Evolutionary conservation across 2,113 vertebrate species (phyloP).

Genomic region (Zosterops lateralis): DNA sequence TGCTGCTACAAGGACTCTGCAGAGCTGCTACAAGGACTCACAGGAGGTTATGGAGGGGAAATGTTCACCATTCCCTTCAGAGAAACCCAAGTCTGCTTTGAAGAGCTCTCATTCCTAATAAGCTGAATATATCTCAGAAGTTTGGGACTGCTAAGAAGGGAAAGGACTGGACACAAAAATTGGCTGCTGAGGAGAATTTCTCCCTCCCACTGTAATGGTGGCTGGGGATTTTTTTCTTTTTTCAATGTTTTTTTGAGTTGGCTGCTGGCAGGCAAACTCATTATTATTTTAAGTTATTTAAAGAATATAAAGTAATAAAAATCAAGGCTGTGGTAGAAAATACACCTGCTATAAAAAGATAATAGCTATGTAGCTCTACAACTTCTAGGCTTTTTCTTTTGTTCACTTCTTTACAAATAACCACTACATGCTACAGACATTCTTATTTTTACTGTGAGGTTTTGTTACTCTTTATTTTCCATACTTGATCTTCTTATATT

Average conservation of each 20-base stretch:
- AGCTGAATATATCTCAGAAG: background rate
- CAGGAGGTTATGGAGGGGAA: background rate
- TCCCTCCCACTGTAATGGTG: background rate
- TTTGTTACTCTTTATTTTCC: slow-evolving; percentile 34
- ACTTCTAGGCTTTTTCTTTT: background rate
- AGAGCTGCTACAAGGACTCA: background rate
- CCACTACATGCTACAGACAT: background rate
- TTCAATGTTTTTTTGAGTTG: slow-evolving; percentile 70
- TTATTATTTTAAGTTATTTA: slow-evolving; percentile 68
- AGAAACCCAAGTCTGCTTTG: background rate
- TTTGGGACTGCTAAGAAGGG: background rate
- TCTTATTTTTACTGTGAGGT: background rate
- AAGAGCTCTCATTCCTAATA: background rate
- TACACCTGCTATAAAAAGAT: slow-evolving; percentile 40
- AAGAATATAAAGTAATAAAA: slow-evolving; percentile 58
- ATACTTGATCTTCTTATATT: slow-evolving; percentile 21
- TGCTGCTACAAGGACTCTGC: slow-evolving; percentile 2
- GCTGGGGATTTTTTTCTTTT: background rate
- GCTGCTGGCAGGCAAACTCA: slow-evolving; percentile 90
- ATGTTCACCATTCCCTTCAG: background rate
- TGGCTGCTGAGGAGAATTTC: background rate
- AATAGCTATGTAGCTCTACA: slow-evolving; percentile 9
- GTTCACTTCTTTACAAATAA: slow-evolving; percentile 41
- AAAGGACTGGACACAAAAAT: background rate
- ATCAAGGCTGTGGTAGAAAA: slow-evolving; percentile 60